Conservation (phyloP, 2,888 invertebrate species). For the Fissipunctia ypsillon region DNA sequence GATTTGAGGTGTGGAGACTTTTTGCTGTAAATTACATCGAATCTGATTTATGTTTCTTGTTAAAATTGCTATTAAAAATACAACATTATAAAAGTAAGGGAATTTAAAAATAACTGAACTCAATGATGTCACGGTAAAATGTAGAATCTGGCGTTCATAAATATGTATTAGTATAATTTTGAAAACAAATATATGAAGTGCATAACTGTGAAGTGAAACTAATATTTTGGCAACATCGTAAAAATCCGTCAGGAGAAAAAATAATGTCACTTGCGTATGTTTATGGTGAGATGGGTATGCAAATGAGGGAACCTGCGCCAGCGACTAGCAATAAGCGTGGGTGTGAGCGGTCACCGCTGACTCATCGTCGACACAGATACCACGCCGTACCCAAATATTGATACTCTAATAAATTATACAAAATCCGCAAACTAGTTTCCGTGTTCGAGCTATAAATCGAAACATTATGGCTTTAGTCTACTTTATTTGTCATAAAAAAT, state of each 20-base stretch:
- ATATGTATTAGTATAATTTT: slow-evolving; percentile 13
- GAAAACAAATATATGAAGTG: slow-evolving; percentile 37
- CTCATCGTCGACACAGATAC: slow-evolving; percentile 79
- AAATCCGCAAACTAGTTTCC: slow-evolving; percentile 74
- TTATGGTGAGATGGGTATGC: slow-evolving; percentile 75
- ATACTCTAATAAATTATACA: slow-evolving; percentile 73
- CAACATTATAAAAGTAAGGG: slow-evolving; percentile 17
- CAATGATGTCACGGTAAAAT: slow-evolving; percentile 43
- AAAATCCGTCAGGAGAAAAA: slow-evolving; percentile 58
- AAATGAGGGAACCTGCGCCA: slow-evolving; percentile 72
- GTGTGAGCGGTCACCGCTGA: slow-evolving; percentile 76
- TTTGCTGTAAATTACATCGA: slow-evolving; percentile 28
- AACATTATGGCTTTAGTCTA: slow-evolving; percentile 64
- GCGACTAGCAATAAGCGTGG: slow-evolving; percentile 73
- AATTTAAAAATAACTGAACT: slow-evolving; percentile 36
- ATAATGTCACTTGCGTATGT: slow-evolving; percentile 65
- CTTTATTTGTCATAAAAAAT: slow-evolving; percentile 62
- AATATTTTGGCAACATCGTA: slow-evolving; percentile 62
- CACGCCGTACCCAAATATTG: slow-evolving; percentile 78
- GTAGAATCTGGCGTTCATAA: slow-evolving; percentile 6
- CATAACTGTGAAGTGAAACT: slow-evolving; percentile 68
- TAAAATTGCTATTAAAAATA: slow-evolving; percentile 21
- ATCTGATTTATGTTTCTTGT: slow-evolving; percentile 17
- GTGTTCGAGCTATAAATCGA: slow-evolving; percentile 44
- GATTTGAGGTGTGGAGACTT: slow-evolving; percentile 28